Evolutionary conservation across 2,888 invertebrate species (phyloP).

Genomic region (Macaria liturata): DNA sequence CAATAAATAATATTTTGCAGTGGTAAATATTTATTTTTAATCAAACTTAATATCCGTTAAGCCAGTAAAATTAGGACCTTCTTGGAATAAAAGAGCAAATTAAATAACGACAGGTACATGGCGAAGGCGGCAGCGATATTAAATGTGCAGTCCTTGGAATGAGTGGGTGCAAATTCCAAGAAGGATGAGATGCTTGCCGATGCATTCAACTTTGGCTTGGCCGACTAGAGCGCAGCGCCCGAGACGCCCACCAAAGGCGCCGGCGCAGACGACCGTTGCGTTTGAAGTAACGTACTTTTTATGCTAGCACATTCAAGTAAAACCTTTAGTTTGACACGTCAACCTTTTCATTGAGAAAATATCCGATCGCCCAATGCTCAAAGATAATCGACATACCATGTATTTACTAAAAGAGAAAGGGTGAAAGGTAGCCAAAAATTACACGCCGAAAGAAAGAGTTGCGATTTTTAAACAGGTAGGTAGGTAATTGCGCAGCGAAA

Average conservation of each 20-base stretch:
- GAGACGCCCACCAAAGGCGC: conserved; percentile 46
- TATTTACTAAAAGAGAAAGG: not conserved
- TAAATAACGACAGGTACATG: conserved; percentile 48
- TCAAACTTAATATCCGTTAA: too few relatives aligned
- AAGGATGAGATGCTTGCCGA: conserved; percentile 69
- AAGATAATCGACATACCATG: not conserved
- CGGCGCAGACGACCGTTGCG: conserved; percentile 52
- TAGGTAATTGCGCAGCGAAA: conserved; percentile 29
- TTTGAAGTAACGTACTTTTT: conserved; percentile 48
- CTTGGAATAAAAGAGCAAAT: conserved; percentile 46
- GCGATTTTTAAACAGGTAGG: conserved; percentile 23
- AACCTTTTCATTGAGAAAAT: conserved; percentile 3
- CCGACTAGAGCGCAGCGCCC: conserved; percentile 1
- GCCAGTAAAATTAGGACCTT: conserved; percentile 36
- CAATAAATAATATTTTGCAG: too few relatives aligned
- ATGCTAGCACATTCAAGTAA: conserved; percentile 13
- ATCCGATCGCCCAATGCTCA: not conserved
- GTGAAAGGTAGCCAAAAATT: conserved; percentile 11
- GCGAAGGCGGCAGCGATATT: conserved; percentile 37
- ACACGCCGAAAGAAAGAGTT: conserved; percentile 4
- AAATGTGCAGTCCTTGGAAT: conserved; percentile 52
- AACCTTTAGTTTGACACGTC: not conserved
- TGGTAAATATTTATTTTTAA: too few relatives aligned
- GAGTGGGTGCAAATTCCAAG: conserved; percentile 77
- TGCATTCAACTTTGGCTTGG: conserved; percentile 59